Conservation (phyloP, 2,797 vertebrate genomes). For the Gambelia wislizenii region DNA sequence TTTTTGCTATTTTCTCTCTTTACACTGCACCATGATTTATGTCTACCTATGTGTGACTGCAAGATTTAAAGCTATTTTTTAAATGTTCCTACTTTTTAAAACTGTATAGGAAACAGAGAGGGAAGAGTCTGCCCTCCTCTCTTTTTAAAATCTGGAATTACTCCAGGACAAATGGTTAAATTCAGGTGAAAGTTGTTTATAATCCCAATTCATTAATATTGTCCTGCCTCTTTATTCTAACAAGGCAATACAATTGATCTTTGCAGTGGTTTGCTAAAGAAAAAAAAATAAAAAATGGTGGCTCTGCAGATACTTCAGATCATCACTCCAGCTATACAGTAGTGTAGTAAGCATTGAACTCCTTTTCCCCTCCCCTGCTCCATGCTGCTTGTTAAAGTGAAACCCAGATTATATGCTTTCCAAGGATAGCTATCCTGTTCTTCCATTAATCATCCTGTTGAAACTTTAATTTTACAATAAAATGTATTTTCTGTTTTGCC, state of each 20-base stretch:
- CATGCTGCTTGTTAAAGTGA: accelerated
- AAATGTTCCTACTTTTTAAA: not conserved
- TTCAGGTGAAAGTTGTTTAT: not conserved
- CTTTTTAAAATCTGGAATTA: not conserved
- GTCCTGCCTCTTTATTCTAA: not conserved
- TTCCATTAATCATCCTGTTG: not conserved
- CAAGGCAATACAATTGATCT: not conserved
- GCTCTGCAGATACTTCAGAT: not conserved
- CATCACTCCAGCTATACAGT: conserved; percentile 14
- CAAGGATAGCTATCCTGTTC: not conserved
- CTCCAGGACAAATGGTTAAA: not conserved
- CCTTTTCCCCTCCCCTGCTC: accelerated
- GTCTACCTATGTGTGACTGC: not conserved
- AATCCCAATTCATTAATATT: not conserved
- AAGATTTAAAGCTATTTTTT: not conserved
- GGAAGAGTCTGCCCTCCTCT: no score
- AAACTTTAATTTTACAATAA: conserved; percentile 5
- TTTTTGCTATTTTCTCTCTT: no score
- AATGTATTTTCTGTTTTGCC: not conserved
- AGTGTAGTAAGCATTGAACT: not conserved
- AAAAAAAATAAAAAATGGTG: conserved; percentile 42
- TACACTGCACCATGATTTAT: no score
- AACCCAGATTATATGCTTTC: not conserved
- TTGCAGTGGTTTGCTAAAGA: conserved; percentile 24
- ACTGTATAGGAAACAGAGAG: not conserved